phyloP scores from a whole-genome alignment of 53 echinoderm and acorn worm genomes.

The Echinometra lucunter region DNA sequence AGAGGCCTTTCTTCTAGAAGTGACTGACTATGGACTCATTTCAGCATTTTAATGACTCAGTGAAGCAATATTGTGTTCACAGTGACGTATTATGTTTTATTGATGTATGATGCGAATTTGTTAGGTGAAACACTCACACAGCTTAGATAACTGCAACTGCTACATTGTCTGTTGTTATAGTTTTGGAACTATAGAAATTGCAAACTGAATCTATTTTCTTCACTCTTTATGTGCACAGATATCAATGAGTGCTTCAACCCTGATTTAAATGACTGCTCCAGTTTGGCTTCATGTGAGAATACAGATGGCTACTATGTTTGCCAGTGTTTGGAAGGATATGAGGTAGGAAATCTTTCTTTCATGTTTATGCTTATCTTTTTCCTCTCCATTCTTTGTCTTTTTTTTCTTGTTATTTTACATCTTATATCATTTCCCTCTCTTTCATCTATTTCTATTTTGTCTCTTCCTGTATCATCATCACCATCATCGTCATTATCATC shows the following conservation, averaged over 20 bases:
- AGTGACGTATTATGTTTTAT: too few species aligned
- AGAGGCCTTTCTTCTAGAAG: not conserved
- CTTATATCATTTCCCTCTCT: too few species aligned
- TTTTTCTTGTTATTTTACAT: not conserved
- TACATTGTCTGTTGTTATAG: too few species aligned
- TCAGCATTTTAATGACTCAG: not conserved
- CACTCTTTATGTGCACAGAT: constrained; percentile 39
- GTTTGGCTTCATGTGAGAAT: constrained; percentile 74
- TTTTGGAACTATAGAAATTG: not conserved
- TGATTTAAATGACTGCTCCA: constrained; percentile 63
- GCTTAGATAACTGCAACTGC: too few species aligned
- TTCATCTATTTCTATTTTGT: not conserved
- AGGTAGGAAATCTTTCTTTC: not conserved
- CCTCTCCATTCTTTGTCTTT: not conserved
- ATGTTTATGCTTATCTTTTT: not conserved
- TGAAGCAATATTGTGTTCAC: too few species aligned
- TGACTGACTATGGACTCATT: not conserved
- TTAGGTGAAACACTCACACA: too few species aligned
- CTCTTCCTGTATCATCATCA: not conserved
- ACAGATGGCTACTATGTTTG: constrained; percentile 73
- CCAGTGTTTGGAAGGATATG: constrained; percentile 72
- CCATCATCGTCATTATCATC: not conserved
- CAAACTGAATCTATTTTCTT: not conserved
- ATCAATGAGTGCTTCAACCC: constrained; percentile 84
- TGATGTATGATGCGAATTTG: too few species aligned